Base-by-base conservation (phyloP, 2,888 invertebrate genomes). In the Ephialtes manifestator region DNA sequence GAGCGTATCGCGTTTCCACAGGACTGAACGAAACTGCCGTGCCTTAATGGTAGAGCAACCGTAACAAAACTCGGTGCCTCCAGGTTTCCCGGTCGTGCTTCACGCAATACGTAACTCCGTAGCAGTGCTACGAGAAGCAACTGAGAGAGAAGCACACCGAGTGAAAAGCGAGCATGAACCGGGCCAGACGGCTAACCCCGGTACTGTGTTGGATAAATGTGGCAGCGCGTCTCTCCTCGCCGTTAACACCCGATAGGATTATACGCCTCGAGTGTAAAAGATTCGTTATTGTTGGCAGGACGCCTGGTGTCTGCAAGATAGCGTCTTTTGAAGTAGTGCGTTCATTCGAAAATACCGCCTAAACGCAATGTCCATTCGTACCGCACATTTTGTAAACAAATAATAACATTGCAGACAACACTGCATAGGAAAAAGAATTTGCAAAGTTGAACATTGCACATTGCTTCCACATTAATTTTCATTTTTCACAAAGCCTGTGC, bases 1-100 rank as follows among this genome's bases (percentile, higher is more conserved):
- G 84, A 86, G 87, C 92, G 83, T 93, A 93, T 93, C 93, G 91
- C 90, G 90, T 93, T 93, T 93, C 93, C 92, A 89, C 92, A 92
- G 91, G 89, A 90, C 85, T 91, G 91, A 90, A 88, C 92, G 90
- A 87, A 87, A 86, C 75, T 75, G 72, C 79, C 70, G 71, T 84
- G 83, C 88, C 87, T 89, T 90, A 90, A 90, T 87, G 87, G 86
- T 78, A 81, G 76, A 85, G 82, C 67, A 83, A 76, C 86, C 87
- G 85, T 90, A 89, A 90, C 91, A 87, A 89, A 90, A 91, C 83
- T 80, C 71, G 78, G 84, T 89, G 87, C 81, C 83, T 48, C 58
- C 48, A 58, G 71, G 70, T 60, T 48, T 51, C 70, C 20, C 58
- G 75, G 76, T 58, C 58, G 67, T 75, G 55, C 31, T 67, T 74